Base-by-base conservation (phyloP, 1,140 invertebrate species). In the Drosophila serrata region DNA sequence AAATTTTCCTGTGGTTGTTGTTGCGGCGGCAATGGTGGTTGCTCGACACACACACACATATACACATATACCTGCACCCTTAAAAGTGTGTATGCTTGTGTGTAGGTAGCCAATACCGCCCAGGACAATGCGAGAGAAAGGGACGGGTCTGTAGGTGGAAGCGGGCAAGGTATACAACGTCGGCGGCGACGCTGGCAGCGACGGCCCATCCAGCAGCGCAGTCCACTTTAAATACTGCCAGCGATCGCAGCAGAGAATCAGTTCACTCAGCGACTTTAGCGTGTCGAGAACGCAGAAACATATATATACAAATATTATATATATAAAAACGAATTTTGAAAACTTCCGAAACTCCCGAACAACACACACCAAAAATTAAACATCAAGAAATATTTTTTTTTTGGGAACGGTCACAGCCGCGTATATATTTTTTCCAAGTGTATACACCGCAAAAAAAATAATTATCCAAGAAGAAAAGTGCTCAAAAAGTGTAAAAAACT, bases 1-100 rank as follows among this genome's bases (percentile, higher is more conserved):
- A 92, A 92, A 92, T 91, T 92, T 92, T 92, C 56, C 91, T 92
- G 91, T 91, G 87, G 91, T 90, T 92, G 91, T 92, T 92, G 91
- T 91, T 92, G 91, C 68, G 91, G 91, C 68, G 91, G 91, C 91
- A 92, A 92, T 92, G 91, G 91, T 92, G 91, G 91, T 92, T 91
- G 90, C 82, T 90, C 80, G 87, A 85, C 42, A 63, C 92, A 92
- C 90, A 85, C 86, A 60, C 68, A 39, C 35, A 60, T 48, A 17
- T 39, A 40, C 62, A 60, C 53, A 62, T 33, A 56, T 64, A 58
- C 61, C 51, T 55, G 51, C 64, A 68, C 64, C 64, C 64, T 68
- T 68, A 68, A 49, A 45, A 37, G 33, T 62, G 58, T 40, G 43
- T n/a, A n/a, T 53, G 40, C 13, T n/a, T n/a, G 49, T 62, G 60